These are phyloP conservation scores for Eonycteris spelaea DNA, from an alignment of 2,113 vertebrate species.

Conservation along the genomic window DNA sequence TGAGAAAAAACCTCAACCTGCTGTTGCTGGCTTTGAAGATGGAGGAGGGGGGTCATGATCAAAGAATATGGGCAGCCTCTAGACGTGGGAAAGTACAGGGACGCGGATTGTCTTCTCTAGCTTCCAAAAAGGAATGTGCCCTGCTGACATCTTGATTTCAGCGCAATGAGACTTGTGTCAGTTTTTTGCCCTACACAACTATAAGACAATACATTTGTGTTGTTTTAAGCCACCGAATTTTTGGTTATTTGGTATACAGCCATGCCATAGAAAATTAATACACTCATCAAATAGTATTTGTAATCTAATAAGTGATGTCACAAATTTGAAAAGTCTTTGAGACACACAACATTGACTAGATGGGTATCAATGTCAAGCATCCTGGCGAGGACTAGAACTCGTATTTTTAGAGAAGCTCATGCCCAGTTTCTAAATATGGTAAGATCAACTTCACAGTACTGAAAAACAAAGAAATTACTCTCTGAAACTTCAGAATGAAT, in stretches of 20 bases:
- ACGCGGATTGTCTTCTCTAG: no score
- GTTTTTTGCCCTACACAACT: neutral
- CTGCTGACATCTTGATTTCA: neutral
- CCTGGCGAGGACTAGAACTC: neutral
- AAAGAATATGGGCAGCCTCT: neutral
- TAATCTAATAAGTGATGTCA: slow-evolving; percentile 3
- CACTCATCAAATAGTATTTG: neutral
- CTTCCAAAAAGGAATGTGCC: neutral
- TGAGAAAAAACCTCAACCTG: neutral
- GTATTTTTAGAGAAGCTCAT: neutral
- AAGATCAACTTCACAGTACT: slow-evolving; percentile 5
- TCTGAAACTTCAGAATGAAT: slow-evolving; percentile 61
- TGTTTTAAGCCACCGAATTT: neutral
- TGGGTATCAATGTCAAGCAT: neutral
- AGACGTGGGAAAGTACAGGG: neutral
- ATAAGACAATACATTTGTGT: neutral
- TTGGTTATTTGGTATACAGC: neutral
- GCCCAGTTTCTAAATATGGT: neutral
- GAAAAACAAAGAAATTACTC: neutral
- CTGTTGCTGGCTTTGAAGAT: neutral
- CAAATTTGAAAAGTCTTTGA: slow-evolving; percentile 12
- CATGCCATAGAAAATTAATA: neutral
- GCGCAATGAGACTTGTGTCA: neutral
- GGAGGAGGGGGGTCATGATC: neutral
- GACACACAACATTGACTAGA: neutral